Evolutionary conservation across 2,888 invertebrate genomes (phyloP), one percentile per base, ranked within the genome.

Genomic region (Quadroppia sp.): DNA sequence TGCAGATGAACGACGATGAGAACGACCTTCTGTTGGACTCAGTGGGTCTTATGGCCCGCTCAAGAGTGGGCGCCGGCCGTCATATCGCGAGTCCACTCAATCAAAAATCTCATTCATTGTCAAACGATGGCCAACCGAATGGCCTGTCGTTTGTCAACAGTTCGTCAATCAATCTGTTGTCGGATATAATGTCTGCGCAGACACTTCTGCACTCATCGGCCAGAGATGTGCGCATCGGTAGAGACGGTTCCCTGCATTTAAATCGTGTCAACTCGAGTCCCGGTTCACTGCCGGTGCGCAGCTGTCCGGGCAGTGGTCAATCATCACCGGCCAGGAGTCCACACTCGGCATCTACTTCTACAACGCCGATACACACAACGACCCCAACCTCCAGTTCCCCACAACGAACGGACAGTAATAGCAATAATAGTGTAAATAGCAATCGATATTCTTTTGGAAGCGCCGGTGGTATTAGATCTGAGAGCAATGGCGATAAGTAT

Each of bases 201-300:
- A 59, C 71, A 17, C 72, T 74, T 2, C 45, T 74, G 3, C 71
- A 71, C 42, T 30, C 74, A 17, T 61, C 74, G n/a, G 59, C 74
- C 2, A 17, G 59, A 15, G 71, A 74, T 74, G 17, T 74, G 28
- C 23, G 71, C 4, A 61, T 74, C 23, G 59, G 32, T 13, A 23
- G 71, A 15, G 74, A 74, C 32, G 74, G 71, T 2, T 20, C 69
- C 40, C 64, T 64, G 15, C 36, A 36, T 20, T n/a, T 64, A 7
- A 32, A 36, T 7, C 9, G 64, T 1, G 17, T 28, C 28, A 56
- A 23, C 17, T 42, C 15, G 42, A 13, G 23, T 28, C 7, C 48
- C 15, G 48, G 6, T 15, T 48, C n/a, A 13, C 64, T 36, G 6
- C 64, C 64, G 2, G 64, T 64, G n/a, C 32, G 64, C 1, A 36